These are phyloP conservation scores for Pangasianodon gigas DNA, from an alignment of 2,113 vertebrate genomes.

Conservation along the genomic window DNA sequence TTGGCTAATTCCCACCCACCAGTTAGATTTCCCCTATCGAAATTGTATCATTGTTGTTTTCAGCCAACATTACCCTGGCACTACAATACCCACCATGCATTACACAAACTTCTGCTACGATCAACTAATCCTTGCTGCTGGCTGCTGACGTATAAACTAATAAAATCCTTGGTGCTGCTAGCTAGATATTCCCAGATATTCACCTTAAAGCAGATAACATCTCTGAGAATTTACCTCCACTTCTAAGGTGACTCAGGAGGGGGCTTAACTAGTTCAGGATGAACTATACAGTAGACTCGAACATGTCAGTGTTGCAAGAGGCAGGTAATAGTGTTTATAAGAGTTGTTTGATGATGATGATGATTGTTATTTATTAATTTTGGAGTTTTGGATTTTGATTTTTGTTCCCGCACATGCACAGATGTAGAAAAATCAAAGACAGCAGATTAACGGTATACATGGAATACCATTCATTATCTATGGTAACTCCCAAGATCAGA, in stretches of 20 bases:
- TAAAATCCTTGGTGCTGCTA: neutral
- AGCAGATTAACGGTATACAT: neutral
- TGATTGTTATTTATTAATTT: neutral
- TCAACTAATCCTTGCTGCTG: neutral
- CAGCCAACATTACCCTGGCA: neutral
- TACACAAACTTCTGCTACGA: neutral
- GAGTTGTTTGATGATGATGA: neutral
- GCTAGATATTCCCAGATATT: neutral
- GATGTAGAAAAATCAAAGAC: neutral
- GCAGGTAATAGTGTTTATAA: neutral
- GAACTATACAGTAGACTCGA: neutral
- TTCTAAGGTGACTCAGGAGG: neutral
- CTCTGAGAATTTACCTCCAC: neutral
- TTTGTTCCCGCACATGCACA: neutral
- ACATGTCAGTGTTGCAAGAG: neutral
- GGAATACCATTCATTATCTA: no score
- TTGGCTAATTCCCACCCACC: neutral
- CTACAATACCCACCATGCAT: neutral
- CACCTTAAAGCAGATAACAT: neutral
- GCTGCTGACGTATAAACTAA: neutral
- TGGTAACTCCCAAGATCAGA: neutral
- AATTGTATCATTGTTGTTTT: neutral
- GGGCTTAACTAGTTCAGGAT: neutral
- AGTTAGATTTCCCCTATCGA: neutral
- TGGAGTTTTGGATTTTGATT: neutral